phyloP scores from a whole-genome alignment of 2,797 vertebrate species.

The Pelodytes ibericus region DNA sequence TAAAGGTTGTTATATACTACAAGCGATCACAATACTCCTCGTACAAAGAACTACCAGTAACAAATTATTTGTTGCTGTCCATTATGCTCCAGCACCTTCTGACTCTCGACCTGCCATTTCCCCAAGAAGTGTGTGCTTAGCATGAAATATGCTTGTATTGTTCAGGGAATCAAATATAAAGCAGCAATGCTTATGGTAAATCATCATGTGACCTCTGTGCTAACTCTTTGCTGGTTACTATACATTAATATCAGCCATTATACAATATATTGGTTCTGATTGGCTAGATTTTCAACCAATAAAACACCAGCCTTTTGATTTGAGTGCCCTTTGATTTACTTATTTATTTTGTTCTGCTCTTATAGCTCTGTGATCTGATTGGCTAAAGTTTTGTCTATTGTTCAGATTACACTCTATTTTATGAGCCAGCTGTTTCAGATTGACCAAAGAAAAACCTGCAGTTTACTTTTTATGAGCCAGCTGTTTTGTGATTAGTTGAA shows the following conservation, averaged over 20 bases:
- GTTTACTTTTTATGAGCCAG: constrained; percentile 56
- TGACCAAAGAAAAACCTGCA: constrained; percentile 57
- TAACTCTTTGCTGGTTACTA: too few relatives aligned
- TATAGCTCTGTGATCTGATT: constrained; percentile 19
- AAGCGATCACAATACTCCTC: too few relatives aligned
- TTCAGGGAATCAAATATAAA: too few relatives aligned
- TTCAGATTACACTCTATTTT: constrained; percentile 52
- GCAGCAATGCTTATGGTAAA: too few relatives aligned
- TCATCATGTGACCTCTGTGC: too few relatives aligned
- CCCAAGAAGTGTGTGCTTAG: too few relatives aligned
- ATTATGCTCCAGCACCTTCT: too few relatives aligned
- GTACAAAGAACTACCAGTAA: too few relatives aligned
- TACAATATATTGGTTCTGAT: background rate
- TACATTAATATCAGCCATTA: background rate
- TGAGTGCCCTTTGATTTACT: background rate
- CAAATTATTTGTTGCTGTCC: too few relatives aligned
- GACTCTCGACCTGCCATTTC: too few relatives aligned
- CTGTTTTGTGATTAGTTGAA: constrained; percentile 55
- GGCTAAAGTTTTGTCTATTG: constrained; percentile 39
- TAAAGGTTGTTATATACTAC: too few relatives aligned
- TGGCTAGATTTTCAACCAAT: constrained; percentile 28
- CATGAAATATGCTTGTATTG: too few relatives aligned
- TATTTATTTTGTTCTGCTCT: constrained; percentile 29
- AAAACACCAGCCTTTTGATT: constrained; percentile 21
- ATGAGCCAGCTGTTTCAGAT: constrained; percentile 57